Conservation (phyloP, 2,113 vertebrate species). For the Neotragus pygmaeus region DNA sequence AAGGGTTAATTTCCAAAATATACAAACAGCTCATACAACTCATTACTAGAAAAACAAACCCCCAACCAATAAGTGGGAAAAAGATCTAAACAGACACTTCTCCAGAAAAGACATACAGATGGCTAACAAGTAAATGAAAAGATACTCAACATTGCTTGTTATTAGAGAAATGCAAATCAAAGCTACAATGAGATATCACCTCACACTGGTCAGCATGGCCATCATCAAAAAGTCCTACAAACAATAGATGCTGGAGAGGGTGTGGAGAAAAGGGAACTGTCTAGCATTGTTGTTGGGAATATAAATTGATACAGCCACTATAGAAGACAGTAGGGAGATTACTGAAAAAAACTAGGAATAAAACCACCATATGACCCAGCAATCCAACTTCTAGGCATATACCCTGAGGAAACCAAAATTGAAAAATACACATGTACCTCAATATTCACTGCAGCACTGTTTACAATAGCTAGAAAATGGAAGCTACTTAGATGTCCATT, state of each 20-base stretch:
- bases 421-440: neutral
- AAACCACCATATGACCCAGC: neutral
- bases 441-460: neutral
- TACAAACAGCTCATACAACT: neutral
- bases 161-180: neutral
- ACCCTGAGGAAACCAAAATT: neutral
- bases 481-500: neutral
- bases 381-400: neutral
- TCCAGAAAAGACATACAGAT: neutral
- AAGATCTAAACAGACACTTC: neutral
- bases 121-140: neutral
- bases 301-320: neutral
- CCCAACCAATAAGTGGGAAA: neutral
- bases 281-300: neutral
- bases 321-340: neutral
- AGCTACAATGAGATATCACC: neutral
- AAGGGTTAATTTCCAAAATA: neutral
- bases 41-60: neutral
- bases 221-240: neutral
- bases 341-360: neutral
- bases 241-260: neutral
- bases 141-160: neutral
- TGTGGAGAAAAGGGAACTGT: neutral
- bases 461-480: neutral
- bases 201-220: neutral